Percentiles rank a stretch among this genome's conserved stretches.
Evolutionary conservation across 2,797 vertebrate genomes (phyloP).

Genomic region (Sitta carolinensis): DNA sequence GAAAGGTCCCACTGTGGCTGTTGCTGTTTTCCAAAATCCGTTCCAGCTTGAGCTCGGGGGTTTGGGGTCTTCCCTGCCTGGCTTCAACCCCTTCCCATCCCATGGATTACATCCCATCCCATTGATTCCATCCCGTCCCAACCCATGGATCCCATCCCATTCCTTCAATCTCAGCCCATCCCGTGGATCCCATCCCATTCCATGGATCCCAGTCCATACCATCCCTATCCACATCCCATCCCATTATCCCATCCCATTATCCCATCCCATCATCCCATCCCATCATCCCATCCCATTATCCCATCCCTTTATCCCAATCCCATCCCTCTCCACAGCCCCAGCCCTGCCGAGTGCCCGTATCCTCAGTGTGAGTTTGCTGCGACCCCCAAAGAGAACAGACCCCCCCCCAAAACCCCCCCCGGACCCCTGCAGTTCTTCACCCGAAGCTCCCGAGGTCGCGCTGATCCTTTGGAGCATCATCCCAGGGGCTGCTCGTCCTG

Average conservation of each 20-base stretch:
- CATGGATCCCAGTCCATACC: no score
- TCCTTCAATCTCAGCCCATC: no score
- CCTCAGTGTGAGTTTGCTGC: fast-evolving
- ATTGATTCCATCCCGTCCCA: background rate
- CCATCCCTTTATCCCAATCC: background rate
- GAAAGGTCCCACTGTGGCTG: background rate
- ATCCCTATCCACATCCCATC: background rate
- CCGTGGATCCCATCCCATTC: background rate
- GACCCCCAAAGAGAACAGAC: background rate
- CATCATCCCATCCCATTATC: background rate
- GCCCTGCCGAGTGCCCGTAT: fast-evolving
- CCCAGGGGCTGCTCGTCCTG: background rate
- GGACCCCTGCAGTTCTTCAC: background rate
- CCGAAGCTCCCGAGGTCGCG: fast-evolving
- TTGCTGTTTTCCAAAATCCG: background rate
- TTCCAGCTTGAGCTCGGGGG: background rate
- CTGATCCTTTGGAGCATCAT: background rate
- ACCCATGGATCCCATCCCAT: background rate
- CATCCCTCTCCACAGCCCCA: background rate
- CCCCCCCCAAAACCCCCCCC: background rate
- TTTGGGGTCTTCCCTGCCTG: background rate
- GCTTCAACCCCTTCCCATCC: background rate
- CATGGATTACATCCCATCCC: background rate
- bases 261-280: background rate
- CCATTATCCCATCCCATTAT: background rate